phyloP scores from a whole-genome alignment of 2,797 vertebrate genomes.

The Danio aesculapii region DNA sequence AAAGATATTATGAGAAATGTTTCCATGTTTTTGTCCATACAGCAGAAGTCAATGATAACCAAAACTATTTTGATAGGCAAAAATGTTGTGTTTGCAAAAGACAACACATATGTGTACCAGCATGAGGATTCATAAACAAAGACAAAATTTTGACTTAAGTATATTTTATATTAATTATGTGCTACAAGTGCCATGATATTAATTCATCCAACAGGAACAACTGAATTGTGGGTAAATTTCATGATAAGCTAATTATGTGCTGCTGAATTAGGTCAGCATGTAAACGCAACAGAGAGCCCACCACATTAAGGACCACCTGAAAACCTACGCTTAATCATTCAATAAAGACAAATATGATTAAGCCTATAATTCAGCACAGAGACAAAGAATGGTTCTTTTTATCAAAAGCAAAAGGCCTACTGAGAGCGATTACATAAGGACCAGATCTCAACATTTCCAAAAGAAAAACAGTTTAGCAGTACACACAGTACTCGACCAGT shows the following conservation, averaged over 20 bases:
- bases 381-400: not conserved
- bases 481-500: not conserved
- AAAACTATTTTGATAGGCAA: not conserved
- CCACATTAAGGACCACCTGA: not conserved
- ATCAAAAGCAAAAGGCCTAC: not conserved
- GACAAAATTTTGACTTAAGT: not conserved
- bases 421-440: not conserved
- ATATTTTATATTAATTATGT: no score
- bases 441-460: not conserved
- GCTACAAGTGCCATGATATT: no score
- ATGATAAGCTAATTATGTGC: constrained; percentile 17
- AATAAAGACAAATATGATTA: not conserved
- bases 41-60: not conserved
- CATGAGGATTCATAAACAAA: not conserved
- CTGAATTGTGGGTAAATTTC: not conserved
- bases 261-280: constrained; percentile 7
- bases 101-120: not conserved
- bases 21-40: not conserved
- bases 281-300: not conserved
- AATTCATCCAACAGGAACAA: not conserved
- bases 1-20: not conserved
- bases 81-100: no score
- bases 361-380: not conserved
- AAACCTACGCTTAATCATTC: not conserved
- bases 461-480: not conserved